Evolutionary conservation across 2,888 invertebrate genomes (phyloP).

Genomic region (Galeruca laticollis): DNA sequence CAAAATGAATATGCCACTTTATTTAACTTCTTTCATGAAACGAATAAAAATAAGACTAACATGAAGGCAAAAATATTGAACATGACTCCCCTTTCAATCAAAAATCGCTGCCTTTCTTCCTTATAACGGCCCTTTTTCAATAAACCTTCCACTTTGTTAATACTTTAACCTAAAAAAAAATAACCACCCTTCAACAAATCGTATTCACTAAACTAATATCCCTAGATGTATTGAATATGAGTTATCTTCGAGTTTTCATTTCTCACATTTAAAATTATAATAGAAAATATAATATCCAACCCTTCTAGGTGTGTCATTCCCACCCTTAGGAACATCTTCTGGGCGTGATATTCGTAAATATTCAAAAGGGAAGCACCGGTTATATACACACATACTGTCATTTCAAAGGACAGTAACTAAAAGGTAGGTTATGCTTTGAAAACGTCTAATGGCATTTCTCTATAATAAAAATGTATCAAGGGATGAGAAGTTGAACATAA

Average conservation of each 20-base stretch:
- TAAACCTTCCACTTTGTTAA: too few relatives aligned
- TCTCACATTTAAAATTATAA: constrained; percentile 23
- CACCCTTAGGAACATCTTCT: constrained; percentile 48
- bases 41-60: too few relatives aligned
- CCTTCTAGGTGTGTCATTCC: constrained; percentile 41
- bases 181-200: not conserved
- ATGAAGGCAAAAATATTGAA: too few relatives aligned
- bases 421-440: constrained; percentile 27
- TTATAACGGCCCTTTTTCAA: too few relatives aligned
- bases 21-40: too few relatives aligned
- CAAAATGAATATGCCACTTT: too few relatives aligned
- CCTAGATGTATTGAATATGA: constrained; percentile 13
- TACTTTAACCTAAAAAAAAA: too few relatives aligned
- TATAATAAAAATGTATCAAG: not conserved
- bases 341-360: constrained; percentile 48
- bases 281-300: constrained; percentile 35
- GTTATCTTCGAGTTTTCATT: constrained; percentile 23
- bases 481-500: not conserved
- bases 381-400: constrained; percentile 36
- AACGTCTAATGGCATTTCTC: not conserved
- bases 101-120: too few relatives aligned
- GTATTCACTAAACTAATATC: not conserved
- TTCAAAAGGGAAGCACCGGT: constrained; percentile 47
- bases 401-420: constrained; percentile 10
- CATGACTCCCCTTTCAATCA: too few relatives aligned